Evolutionary conservation across 2,113 vertebrate species (phyloP), one percentile per base, ranked within the genome.

Genomic region (Pedetes capensis): DNA sequence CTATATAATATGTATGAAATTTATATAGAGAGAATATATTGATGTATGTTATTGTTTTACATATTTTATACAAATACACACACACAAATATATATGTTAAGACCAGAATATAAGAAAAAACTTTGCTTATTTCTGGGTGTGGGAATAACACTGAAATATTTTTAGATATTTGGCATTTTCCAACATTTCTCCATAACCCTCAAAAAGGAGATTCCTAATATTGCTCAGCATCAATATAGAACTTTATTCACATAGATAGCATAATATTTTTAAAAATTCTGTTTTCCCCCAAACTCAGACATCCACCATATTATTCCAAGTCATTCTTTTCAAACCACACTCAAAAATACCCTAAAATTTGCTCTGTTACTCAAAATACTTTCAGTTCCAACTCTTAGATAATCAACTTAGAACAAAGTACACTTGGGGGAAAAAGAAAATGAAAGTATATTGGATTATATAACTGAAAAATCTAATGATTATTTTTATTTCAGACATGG

Each of bases 381-480:
- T 93, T 94, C 14, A 75, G 66, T 80, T 92, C 75, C 76, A 90
- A 96, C 42, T 90, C 80, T 95, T 87, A 93, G 68, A 89, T 83
- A 92, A 83, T 23, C 59, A 93, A 76, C 27, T 63, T 64, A 95
- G 13, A 95, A 37, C 89, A 93, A 64, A 23, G 74, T 84, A 74
- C 2, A 49, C 27, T 86, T 96, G 42, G 27, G 16, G 47, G 29
- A 68, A 72, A 69, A 81, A 78, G 23, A 55, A 94, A 83, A 89
- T 78, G 8, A 89, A 94, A 94, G 71, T 39, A 59, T 34, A 81
- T 57, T 59, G 32, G 29, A 44, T 66, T 72, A 47, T 68, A 71
- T n/a, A 96, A 93, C 51, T 85, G 27, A 81, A 87, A 93, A 93
- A 4, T 71, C 34, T 29, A 76, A 95, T 18, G 7, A 25, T 61